Evolutionary conservation across 2,888 invertebrate genomes (phyloP).

Genomic region (Orchesellides sinensis): DNA sequence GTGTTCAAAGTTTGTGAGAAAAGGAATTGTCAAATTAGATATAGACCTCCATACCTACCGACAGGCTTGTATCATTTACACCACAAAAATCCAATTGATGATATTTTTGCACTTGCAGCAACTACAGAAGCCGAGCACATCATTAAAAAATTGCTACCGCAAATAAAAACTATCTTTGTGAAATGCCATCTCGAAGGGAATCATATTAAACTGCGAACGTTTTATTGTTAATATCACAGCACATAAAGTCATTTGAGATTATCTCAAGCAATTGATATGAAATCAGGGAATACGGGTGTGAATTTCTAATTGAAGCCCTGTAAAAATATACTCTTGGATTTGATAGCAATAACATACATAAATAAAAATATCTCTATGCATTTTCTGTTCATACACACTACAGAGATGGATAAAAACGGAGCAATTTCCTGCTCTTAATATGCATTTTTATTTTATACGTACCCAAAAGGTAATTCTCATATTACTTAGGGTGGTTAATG

Average conservation of each 20-base stretch:
- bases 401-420: conserved; percentile 26
- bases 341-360: conserved; percentile 1
- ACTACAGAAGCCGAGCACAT: too few species aligned
- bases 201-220: too few species aligned
- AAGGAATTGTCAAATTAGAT: too few species aligned
- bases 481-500: neutral
- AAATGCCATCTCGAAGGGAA: too few species aligned
- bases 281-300: conserved; percentile 27
- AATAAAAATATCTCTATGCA: neutral
- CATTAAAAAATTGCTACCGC: too few species aligned
- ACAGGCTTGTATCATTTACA: too few species aligned
- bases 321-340: conserved; percentile 1
- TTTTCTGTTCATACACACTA: neutral
- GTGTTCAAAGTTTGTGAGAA: neutral
- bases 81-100: too few species aligned
- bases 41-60: too few species aligned
- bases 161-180: too few species aligned
- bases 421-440: conserved; percentile 25
- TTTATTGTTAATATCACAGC: too few species aligned
- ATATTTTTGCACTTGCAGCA: too few species aligned
- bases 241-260: conserved; percentile 39
- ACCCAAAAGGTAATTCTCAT: neutral
- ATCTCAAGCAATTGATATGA: neutral
- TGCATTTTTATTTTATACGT: neutral
- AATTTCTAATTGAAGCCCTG: conserved; percentile 50